Evolutionary conservation across 2,888 invertebrate species (phyloP), one percentile per base, ranked within the genome.

Genomic region (Amaurobius ferox): DNA sequence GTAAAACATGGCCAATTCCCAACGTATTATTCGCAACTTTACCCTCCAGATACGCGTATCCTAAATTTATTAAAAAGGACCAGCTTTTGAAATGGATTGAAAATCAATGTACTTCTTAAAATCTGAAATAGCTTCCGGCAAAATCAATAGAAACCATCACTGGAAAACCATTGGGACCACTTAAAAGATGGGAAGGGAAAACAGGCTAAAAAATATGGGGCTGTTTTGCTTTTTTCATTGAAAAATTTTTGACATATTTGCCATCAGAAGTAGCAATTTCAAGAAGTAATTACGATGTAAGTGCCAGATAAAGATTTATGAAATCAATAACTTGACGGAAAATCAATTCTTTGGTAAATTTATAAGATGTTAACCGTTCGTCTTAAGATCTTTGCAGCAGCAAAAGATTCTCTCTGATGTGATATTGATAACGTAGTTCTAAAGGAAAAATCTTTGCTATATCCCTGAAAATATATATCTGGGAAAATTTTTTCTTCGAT

Each of bases 61-160:
- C 32, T 32, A 13, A 73, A 48, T 68, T 77, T 77, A 48, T 61
- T 5, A 66, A 55, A 67, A 79, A 35, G 32, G 67, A 26, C 30
- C 48, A 71, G 35, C 40, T 44, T 73, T 73, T 80, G 73, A 74
- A 80, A 68, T 68, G 67, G 80, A 80, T 80, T 68, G 73, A 80
- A 80, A 80, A 80, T 80, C 80, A 80, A 80, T 80, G 68, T 26
- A 61, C 39, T 80, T 80, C 74, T 68, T 68, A 74, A 80, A 80
- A 80, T 80, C 61, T 80, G 39, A 80, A 74, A 80, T 73, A 80
- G 80, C 80, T 62, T 28, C 61, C 39, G 28, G 44, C 44, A 44
- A 67, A 73, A 80, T 80, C 80, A 80, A 80, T 80, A 74, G 80
- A 80, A 39, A 80, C 80, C 68, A 79, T 79, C 79, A 79, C 73